Evolutionary conservation across 2,888 invertebrate genomes (phyloP).

Genomic region (Pachycephus smyrnensis): DNA sequence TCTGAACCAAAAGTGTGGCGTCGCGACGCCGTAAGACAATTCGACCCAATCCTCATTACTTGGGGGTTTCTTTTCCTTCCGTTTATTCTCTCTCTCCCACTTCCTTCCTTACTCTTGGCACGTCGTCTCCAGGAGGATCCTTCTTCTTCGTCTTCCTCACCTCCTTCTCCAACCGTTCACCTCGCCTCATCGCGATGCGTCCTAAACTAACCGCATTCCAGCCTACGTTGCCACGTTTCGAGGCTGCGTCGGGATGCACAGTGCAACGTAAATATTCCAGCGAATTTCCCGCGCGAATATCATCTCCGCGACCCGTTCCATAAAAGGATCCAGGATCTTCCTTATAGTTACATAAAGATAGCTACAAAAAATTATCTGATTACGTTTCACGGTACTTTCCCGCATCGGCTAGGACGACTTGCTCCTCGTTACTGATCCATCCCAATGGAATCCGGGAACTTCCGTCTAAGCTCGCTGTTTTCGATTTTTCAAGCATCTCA

Average conservation of each 20-base stretch:
- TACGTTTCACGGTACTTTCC: neutral
- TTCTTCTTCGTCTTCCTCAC: neutral
- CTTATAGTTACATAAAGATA: neutral
- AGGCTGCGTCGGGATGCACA: neutral
- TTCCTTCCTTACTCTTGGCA: neutral
- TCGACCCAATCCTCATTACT: neutral
- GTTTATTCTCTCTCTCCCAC: neutral
- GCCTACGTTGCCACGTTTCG: conserved; percentile 55
- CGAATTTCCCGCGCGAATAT: neutral
- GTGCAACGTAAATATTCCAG: neutral
- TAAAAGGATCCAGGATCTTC: neutral
- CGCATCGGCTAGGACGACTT: neutral
- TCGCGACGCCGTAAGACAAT: neutral
- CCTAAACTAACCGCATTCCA: conserved; percentile 55
- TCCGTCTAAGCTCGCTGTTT: neutral
- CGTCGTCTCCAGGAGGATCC: neutral
- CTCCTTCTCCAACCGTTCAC: neutral
- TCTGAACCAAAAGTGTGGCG: neutral
- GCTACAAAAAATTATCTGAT: neutral
- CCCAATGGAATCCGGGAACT: neutral
- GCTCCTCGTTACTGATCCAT: neutral
- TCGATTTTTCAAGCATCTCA: neutral
- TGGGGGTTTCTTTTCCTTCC: neutral
- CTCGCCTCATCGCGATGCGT: conserved; percentile 15
- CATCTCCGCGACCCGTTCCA: neutral